Conservation (phyloP, 2,888 invertebrate species). For the Alcis repandata region DNA sequence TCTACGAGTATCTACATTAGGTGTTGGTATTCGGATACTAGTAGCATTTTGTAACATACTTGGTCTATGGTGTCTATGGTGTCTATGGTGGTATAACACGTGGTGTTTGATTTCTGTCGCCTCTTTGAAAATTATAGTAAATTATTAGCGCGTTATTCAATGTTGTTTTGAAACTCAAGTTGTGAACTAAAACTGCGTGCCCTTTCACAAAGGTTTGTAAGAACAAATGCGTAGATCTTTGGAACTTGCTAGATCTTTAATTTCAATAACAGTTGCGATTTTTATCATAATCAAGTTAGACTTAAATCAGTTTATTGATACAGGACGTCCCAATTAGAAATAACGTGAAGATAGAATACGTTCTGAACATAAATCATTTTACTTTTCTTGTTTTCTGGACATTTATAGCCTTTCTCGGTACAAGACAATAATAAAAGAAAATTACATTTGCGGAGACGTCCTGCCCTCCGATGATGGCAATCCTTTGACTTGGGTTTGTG, state of each 20-base stretch:
- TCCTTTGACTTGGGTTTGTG: slow-evolving; percentile 1
- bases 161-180: no score
- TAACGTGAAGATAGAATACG: neutral
- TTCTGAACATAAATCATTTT: slow-evolving; percentile 17
- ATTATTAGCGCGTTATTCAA: no score
- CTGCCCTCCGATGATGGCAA: slow-evolving; percentile 9
- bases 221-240: no score
- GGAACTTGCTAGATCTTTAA: no score
- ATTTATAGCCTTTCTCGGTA: slow-evolving; percentile 26
- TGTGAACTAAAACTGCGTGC: no score
- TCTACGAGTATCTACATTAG: slow-evolving; percentile 9
- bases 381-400: slow-evolving; percentile 15
- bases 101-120: slow-evolving; percentile 16
- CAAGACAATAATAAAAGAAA: slow-evolving; percentile 30
- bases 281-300: neutral
- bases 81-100: no score
- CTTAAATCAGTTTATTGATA: neutral
- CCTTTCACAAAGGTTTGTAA: no score
- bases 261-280: no score
- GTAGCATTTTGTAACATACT: slow-evolving; percentile 37
- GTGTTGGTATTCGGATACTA: slow-evolving; percentile 33
- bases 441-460: slow-evolving; percentile 21
- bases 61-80: neutral
- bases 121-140: neutral
- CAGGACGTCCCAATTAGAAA: slow-evolving; percentile 4